Evolutionary conservation across 2,888 invertebrate species (phyloP).

Genomic region (Sialis fuliginosa): DNA sequence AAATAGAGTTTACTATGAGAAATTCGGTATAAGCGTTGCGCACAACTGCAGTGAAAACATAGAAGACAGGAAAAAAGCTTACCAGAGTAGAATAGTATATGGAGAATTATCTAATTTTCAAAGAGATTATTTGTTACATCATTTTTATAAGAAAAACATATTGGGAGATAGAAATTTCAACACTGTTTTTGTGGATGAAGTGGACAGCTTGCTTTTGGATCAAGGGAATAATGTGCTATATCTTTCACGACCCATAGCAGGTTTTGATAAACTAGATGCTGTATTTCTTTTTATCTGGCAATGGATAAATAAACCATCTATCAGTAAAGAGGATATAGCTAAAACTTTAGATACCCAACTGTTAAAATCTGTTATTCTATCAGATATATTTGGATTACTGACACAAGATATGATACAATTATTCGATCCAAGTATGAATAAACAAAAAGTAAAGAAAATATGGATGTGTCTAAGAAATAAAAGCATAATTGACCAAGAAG

Average conservation of each 20-base stretch:
- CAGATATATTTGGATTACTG: neutral
- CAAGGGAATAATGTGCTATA: conserved; percentile 6
- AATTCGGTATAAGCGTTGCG: conserved; percentile 5
- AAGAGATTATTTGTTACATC: conserved; percentile 5
- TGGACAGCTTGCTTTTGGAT: conserved; percentile 7
- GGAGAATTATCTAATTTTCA: conserved; percentile 7
- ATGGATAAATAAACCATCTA: conserved; percentile 2
- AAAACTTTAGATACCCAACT: neutral
- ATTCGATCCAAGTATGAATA: too few species aligned
- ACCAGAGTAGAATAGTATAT: conserved; percentile 6
- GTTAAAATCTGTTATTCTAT: neutral
- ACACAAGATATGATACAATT: neutral
- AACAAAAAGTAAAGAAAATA: too few species aligned
- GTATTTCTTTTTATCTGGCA: conserved; percentile 7
- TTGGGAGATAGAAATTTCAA: conserved; percentile 4
- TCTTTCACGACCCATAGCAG: conserved; percentile 5
- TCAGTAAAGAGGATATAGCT: neutral
- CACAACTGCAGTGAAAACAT: conserved; percentile 1
- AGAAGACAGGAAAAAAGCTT: conserved; percentile 2
- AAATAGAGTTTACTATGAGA: conserved; percentile 2
- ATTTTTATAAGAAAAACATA: conserved; percentile 5
- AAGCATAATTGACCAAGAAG: too few species aligned
- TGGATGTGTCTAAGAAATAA: too few species aligned
- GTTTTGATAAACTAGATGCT: conserved; percentile 5
- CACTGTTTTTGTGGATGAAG: conserved; percentile 6